These are phyloP conservation scores for Deilephila porcellus DNA, from an alignment of 2,888 invertebrate species.

Conservation along the genomic window DNA sequence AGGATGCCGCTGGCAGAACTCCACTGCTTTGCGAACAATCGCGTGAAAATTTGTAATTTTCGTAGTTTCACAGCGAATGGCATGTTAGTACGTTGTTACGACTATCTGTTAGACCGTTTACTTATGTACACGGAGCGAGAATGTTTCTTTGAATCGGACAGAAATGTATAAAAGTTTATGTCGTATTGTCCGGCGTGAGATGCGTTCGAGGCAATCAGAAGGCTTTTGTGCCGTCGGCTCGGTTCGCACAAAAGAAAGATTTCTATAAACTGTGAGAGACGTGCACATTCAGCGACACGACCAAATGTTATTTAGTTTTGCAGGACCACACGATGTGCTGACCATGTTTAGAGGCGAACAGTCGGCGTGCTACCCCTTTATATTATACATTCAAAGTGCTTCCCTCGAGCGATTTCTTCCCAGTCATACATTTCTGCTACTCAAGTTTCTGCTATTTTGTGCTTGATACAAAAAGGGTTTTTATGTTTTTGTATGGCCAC, in stretches of 20 bases:
- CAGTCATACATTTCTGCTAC: background rate
- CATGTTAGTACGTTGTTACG: conserved; percentile 64
- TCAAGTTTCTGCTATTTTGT: background rate
- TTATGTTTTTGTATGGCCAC: background rate
- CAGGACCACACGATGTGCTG: conserved; percentile 37
- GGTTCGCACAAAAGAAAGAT: conserved; percentile 54
- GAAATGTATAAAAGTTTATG: conserved; percentile 74
- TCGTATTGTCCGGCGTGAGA: conserved; percentile 66
- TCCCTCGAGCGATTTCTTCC: conserved; percentile 10
- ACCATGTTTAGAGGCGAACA: conserved; percentile 28
- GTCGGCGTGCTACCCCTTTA: conserved; percentile 11
- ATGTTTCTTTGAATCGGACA: conserved; percentile 64
- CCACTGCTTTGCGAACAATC: conserved; percentile 42
- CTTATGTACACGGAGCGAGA: conserved; percentile 60
- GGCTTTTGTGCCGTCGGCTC: conserved; percentile 59
- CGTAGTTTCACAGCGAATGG: conserved; percentile 53
- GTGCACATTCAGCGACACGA: conserved; percentile 48
- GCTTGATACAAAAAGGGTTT: background rate
- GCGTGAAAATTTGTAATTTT: conserved; percentile 54
- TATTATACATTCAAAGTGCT: conserved; percentile 5
- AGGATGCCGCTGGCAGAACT: conserved; percentile 33
- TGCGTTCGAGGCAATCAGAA: conserved; percentile 65
- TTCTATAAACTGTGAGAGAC: conserved; percentile 51
- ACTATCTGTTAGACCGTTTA: conserved; percentile 69
- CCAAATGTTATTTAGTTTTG: conserved; percentile 38